Evolutionary conservation across 2,888 invertebrate species (phyloP).

Genomic region (Anaspis maculata): DNA sequence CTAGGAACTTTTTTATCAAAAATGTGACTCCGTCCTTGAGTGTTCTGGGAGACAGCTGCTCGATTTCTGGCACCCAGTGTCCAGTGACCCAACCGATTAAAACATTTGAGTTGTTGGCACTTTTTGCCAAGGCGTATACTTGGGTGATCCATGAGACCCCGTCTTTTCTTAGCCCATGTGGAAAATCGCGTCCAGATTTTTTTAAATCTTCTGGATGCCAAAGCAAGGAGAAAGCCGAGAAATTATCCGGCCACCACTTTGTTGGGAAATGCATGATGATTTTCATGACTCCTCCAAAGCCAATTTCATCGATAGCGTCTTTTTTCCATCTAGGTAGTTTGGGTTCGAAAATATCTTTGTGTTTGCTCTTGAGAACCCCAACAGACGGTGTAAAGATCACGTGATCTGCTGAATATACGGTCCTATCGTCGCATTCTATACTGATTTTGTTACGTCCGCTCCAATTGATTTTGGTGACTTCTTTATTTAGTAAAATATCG

Average conservation of each 20-base stretch:
- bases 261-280: slow-evolving; percentile 20
- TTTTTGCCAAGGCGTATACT: slow-evolving; percentile 7
- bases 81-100: slow-evolving; percentile 61
- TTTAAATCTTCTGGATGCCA: slow-evolving; percentile 22
- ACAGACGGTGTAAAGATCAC: slow-evolving; percentile 51
- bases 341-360: slow-evolving; percentile 21
- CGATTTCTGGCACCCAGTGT: slow-evolving; percentile 52
- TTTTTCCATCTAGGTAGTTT: slow-evolving; percentile 18
- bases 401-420: slow-evolving; percentile 46
- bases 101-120: slow-evolving; percentile 45
- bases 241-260: slow-evolving; percentile 19
- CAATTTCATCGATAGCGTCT: slow-evolving; percentile 19
- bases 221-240: slow-evolving; percentile 12
- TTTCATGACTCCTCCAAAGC: slow-evolving; percentile 24
- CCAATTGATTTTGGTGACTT: slow-evolving; percentile 20
- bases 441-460: no score
- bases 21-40: slow-evolving; percentile 44
- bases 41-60: slow-evolving; percentile 47
- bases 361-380: slow-evolving; percentile 23
- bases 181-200: slow-evolving; percentile 23
- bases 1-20: slow-evolving; percentile 47
- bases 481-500: slow-evolving; percentile 20
- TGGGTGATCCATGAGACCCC: slow-evolving; percentile 17
- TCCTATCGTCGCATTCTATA: no score
- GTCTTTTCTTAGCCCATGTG: slow-evolving; percentile 19